These are phyloP conservation scores for Parelbella ahira DNA, from an alignment of 2,888 invertebrate genomes.

Conservation along the genomic window DNA sequence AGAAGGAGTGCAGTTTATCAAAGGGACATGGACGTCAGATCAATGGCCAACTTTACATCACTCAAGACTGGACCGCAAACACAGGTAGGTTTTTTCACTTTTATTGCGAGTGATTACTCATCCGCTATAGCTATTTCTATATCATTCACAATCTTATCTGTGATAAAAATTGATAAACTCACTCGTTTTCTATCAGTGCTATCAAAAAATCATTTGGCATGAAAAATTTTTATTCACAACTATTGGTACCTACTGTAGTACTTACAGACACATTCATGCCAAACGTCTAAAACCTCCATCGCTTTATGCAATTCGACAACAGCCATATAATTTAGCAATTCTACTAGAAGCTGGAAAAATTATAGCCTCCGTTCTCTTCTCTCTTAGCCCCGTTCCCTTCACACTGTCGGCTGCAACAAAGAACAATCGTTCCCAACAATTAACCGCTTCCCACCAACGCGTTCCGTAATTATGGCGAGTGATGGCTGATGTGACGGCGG, in stretches of 20 bases:
- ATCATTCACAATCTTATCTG: too few species aligned
- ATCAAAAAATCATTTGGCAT: too few species aligned
- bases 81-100: too few species aligned
- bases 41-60: conserved; percentile 72
- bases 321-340: too few species aligned
- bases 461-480: conserved; percentile 39
- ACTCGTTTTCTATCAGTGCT: too few species aligned
- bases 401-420: conserved; percentile 38
- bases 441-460: conserved; percentile 52
- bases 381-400: conserved; percentile 39
- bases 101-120: too few species aligned
- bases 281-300: too few species aligned
- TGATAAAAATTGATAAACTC: too few species aligned
- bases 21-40: conserved; percentile 64
- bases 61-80: conserved; percentile 63
- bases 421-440: conserved; percentile 56
- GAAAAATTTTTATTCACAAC: too few species aligned
- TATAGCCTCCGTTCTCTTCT: conserved; percentile 38
- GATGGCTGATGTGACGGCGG: conserved; percentile 31
- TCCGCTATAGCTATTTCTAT: too few species aligned
- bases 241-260: too few species aligned
- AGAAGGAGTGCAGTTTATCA: conserved; percentile 68
- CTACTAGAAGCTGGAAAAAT: conserved; percentile 29
- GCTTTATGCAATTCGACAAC: conserved; percentile 2
- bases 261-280: too few species aligned